A percentile compares a stretch with the other conserved stretches of the same genome.
Evolutionary conservation across 2,113 vertebrate genomes (phyloP).

Genomic region (Phyllopteryx taeniolatus): DNA sequence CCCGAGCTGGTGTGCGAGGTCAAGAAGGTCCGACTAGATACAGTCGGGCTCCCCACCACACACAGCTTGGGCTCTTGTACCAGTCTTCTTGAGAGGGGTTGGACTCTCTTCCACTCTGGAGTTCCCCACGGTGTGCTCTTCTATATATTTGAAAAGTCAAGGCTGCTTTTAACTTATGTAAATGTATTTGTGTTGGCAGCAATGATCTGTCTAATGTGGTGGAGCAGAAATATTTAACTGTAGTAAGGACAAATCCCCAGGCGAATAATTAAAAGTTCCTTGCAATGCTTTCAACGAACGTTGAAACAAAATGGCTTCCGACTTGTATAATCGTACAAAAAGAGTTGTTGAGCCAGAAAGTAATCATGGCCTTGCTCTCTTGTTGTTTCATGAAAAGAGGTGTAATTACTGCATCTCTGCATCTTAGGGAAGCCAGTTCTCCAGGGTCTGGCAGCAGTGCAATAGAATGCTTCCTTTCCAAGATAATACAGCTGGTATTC

Average conservation of each 20-base stretch:
- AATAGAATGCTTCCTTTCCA: constrained; percentile 5
- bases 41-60: too few species aligned
- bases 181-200: background rate
- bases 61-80: too few species aligned
- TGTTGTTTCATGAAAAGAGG: constrained; percentile 1
- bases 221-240: background rate
- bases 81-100: too few species aligned
- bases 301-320: background rate
- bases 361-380: background rate
- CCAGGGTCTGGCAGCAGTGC: constrained; percentile 1
- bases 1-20: too few species aligned
- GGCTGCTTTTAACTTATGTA: background rate
- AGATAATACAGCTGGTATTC: background rate
- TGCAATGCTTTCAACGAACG: background rate
- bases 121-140: background rate
- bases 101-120: too few species aligned
- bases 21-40: too few species aligned
- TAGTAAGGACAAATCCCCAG: background rate
- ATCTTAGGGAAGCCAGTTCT: constrained; percentile 1
- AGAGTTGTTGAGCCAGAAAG: background rate
- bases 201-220: background rate
- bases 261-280: background rate
- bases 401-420: constrained; percentile 4
- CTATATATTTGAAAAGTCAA: background rate
- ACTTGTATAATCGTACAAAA: background rate